Percentiles rank a stretch among this genome's conserved stretches.
These are phyloP conservation scores for Limonius californicus DNA, from an alignment of 1,140 invertebrate species.

Conservation along the genomic window DNA sequence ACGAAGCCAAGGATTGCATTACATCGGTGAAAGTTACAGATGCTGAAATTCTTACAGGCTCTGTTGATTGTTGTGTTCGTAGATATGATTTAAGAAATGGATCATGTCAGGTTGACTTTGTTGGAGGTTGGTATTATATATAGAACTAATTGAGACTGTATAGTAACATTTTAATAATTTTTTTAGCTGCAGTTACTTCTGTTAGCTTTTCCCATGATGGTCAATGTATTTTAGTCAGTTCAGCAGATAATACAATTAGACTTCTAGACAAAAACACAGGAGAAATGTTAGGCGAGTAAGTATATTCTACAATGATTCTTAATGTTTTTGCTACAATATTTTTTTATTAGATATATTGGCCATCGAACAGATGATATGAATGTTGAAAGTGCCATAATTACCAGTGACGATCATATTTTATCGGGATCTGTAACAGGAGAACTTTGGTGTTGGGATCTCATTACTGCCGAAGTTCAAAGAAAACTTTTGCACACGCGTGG, in stretches of 20 bases:
- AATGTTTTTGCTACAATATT: too few species aligned
- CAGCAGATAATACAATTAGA: conserved; percentile 74
- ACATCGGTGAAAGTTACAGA: conserved; percentile 81
- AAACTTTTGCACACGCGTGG: conserved; percentile 48
- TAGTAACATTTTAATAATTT: not conserved
- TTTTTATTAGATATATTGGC: conserved; percentile 70
- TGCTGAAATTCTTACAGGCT: conserved; percentile 87
- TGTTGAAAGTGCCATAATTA: conserved; percentile 80
- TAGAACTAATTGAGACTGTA: not conserved
- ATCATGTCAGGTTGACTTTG: conserved; percentile 75
- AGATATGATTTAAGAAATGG: conserved; percentile 89
- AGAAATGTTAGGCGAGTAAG: conserved; percentile 69
- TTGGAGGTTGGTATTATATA: conserved; percentile 62
- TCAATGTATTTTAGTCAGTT: conserved; percentile 82
- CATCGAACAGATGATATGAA: conserved; percentile 76
- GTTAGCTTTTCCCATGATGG: conserved; percentile 76
- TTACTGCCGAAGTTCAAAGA: conserved; percentile 61
- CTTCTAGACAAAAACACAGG: conserved; percentile 88
- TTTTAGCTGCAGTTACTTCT: conserved; percentile 67
- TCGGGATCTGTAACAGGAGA: conserved; percentile 84
- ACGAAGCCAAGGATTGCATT: conserved; percentile 91
- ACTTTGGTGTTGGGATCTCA: conserved; percentile 85
- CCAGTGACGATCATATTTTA: conserved; percentile 77
- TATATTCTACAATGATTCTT: too few species aligned
- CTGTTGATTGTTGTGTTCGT: conserved; percentile 83